Evolutionary conservation across 53 echinoderm and acorn worm species (phyloP).

Genomic region (Apostichopus leukothele): DNA sequence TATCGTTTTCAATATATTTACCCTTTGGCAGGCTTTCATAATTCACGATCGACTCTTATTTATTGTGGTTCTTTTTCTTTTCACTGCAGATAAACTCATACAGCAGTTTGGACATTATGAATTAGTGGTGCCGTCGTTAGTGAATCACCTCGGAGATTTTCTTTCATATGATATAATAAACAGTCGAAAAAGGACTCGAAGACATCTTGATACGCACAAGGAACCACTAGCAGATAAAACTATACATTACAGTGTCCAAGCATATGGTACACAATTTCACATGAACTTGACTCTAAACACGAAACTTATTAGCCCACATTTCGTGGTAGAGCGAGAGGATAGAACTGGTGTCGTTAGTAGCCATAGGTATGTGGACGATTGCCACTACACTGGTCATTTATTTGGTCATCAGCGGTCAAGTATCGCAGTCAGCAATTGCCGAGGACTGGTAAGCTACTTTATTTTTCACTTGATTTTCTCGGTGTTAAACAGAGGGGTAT

Average conservation of each 20-base stretch:
- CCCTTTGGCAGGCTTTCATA: too few species aligned
- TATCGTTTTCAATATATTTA: too few species aligned
- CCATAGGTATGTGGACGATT: slow-evolving; percentile 80
- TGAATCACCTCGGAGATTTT: slow-evolving; percentile 81
- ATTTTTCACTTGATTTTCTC: neutral
- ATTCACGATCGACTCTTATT: too few species aligned
- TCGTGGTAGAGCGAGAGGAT: slow-evolving; percentile 84
- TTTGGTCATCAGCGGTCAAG: slow-evolving; percentile 70
- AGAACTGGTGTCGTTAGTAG: slow-evolving; percentile 65
- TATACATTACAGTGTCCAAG: slow-evolving; percentile 85
- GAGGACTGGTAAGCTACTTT: slow-evolving; percentile 85
- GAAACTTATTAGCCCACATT: slow-evolving; percentile 76
- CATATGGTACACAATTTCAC: slow-evolving; percentile 83
- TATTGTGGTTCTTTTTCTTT: neutral
- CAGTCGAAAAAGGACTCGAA: slow-evolving; percentile 98
- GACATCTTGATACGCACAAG: slow-evolving; percentile 49
- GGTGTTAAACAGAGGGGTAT: too few species aligned
- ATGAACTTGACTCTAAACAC: slow-evolving; percentile 89
- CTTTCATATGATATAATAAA: slow-evolving; percentile 93
- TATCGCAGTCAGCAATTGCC: slow-evolving; percentile 90
- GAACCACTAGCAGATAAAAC: slow-evolving; percentile 47
- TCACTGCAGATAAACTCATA: slow-evolving; percentile 55
- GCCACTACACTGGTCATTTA: slow-evolving; percentile 88
- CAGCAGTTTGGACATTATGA: slow-evolving; percentile 68
- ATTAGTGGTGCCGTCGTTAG: slow-evolving; percentile 78